These are phyloP conservation scores for Labeo catla DNA, from an alignment of 2,113 vertebrate species.

Conservation along the genomic window DNA sequence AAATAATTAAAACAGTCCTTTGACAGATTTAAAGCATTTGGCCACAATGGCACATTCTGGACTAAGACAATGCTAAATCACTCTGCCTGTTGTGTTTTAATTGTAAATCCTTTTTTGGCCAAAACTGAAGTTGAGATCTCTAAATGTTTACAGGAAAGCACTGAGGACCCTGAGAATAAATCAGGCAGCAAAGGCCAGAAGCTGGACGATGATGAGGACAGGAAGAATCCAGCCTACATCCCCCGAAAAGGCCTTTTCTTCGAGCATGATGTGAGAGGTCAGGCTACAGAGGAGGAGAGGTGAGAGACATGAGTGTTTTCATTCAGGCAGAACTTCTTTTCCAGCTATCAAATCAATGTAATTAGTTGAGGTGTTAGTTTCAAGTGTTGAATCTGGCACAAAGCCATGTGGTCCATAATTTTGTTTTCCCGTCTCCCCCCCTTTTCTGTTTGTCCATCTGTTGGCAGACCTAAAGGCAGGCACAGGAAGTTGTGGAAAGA, in stretches of 20 bases:
- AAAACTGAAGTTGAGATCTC: neutral
- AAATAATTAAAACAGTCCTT: neutral
- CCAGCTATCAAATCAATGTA: neutral
- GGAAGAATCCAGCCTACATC: slow-evolving; percentile 97
- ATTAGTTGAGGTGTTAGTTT: neutral
- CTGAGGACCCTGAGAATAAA: slow-evolving; percentile 90
- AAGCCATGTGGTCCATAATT: neutral
- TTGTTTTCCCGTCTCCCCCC: neutral
- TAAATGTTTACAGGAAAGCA: slow-evolving; percentile 84
- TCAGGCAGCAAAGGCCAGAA: slow-evolving; percentile 83
- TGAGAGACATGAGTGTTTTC: slow-evolving; percentile 54
- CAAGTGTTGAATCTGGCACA: neutral
- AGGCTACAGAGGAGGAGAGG: slow-evolving; percentile 93
- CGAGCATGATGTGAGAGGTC: slow-evolving; percentile 94
- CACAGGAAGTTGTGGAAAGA: slow-evolving; percentile 97
- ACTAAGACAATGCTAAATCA: neutral
- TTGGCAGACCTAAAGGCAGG: slow-evolving; percentile 87
- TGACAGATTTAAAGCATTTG: neutral
- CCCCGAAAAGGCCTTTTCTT: slow-evolving; percentile 97
- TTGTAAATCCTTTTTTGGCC: neutral
- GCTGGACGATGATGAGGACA: slow-evolving; percentile 93
- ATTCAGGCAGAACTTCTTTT: neutral
- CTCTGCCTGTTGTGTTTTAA: neutral
- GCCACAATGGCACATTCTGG: neutral
- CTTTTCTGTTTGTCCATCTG: neutral